Evolutionary conservation across 2,113 vertebrate genomes (phyloP).

Genomic region (Nanger granti): DNA sequence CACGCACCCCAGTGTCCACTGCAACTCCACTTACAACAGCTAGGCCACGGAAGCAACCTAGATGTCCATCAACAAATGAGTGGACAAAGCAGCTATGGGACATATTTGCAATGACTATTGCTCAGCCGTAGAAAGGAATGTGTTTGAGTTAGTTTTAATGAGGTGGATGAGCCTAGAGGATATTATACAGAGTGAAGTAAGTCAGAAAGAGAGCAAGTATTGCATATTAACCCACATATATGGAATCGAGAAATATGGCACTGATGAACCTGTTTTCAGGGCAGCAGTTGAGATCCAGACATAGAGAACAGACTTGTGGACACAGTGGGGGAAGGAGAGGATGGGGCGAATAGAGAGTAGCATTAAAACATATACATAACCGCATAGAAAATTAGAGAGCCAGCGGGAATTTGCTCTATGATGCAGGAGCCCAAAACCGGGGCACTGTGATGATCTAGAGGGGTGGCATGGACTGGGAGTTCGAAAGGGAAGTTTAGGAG

Average conservation of each 20-base stretch:
- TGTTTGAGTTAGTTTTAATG: neutral
- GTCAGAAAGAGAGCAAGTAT: neutral
- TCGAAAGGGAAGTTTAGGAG: neutral
- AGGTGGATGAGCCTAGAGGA: neutral
- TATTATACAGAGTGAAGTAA: neutral
- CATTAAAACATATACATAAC: neutral
- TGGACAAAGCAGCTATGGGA: neutral
- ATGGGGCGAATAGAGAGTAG: neutral
- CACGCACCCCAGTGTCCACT: neutral
- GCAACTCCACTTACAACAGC: neutral
- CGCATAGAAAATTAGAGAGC: accelerated
- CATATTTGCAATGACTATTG: neutral
- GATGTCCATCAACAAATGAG: neutral
- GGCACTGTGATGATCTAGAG: neutral
- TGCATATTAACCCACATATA: neutral
- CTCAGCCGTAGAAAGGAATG: neutral
- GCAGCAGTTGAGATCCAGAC: neutral
- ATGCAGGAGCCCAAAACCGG: neutral
- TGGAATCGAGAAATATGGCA: neutral
- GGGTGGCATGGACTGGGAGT: neutral
- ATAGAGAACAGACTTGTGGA: neutral
- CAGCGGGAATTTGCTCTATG: neutral
- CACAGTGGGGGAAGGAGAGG: neutral
- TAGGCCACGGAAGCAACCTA: neutral
- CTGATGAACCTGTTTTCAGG: neutral